Conservation (phyloP, 2,113 vertebrate species). For the Onychorhynchus coronatus region DNA sequence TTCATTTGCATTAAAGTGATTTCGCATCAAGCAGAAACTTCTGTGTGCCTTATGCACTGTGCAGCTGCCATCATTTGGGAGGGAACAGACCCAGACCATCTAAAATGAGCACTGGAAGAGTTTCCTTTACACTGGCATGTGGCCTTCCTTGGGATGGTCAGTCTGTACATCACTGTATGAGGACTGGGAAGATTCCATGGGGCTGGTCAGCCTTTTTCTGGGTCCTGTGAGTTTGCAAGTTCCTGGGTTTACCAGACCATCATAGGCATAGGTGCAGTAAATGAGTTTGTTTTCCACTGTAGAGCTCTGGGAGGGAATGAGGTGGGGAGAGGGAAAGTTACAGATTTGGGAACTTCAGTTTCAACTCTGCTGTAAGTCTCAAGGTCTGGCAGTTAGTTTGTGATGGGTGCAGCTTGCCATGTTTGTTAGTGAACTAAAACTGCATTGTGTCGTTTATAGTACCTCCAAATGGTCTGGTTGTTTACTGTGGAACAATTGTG, state of each 20-base stretch:
- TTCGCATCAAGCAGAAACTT: neutral
- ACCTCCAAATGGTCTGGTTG: constrained; percentile 98
- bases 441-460: constrained; percentile 78
- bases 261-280: neutral
- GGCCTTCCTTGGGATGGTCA: neutral
- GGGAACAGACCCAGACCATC: neutral
- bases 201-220: neutral
- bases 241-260: neutral
- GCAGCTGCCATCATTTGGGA: neutral
- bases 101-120: neutral
- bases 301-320: neutral
- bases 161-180: neutral
- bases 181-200: neutral
- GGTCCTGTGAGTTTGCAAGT: neutral
- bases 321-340: neutral
- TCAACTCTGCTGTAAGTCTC: neutral
- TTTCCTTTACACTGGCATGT: neutral
- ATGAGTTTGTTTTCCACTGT: neutral
- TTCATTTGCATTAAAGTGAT: neutral
- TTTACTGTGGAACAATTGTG: constrained; percentile 99
- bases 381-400: neutral
- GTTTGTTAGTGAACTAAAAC: neutral
- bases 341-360: neutral
- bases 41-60: neutral
- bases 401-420: neutral